Conservation (phyloP, 2,797 vertebrate species). For the Prunella strophiata region DNA sequence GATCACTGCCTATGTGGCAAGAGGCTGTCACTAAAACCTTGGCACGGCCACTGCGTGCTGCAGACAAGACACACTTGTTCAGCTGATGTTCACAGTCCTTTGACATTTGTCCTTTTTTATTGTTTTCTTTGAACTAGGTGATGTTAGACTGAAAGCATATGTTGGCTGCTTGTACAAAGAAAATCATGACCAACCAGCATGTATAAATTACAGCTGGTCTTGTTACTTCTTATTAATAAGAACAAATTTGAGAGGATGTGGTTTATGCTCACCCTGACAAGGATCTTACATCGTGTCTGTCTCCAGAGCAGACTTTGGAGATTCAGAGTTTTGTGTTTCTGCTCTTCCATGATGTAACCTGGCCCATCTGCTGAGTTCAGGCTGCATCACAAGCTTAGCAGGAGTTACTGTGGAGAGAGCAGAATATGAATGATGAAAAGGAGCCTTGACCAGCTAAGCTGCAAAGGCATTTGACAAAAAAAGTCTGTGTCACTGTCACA, state of each 20-base stretch:
- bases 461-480: slow-evolving; percentile 22
- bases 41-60: background rate
- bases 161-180: slow-evolving; percentile 44
- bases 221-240: slow-evolving; percentile 26
- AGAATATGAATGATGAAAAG: slow-evolving; percentile 45
- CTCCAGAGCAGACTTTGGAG: background rate
- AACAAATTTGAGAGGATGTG: slow-evolving; percentile 43
- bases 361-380: slow-evolving; percentile 25
- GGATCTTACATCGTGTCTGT: slow-evolving; percentile 31
- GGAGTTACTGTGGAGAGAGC: slow-evolving; percentile 6
- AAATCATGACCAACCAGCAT: background rate
- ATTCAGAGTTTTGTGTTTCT: slow-evolving; percentile 13
- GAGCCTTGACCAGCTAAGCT: slow-evolving; percentile 34
- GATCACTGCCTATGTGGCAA: background rate
- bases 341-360: slow-evolving; percentile 51
- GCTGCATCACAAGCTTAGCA: slow-evolving; percentile 28
- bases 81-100: slow-evolving; percentile 14
- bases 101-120: slow-evolving; percentile 46
- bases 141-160: slow-evolving; percentile 53
- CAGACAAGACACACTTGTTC: background rate
- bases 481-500: slow-evolving; percentile 8
- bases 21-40: background rate
- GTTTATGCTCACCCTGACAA: slow-evolving; percentile 3
- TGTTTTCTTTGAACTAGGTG: slow-evolving; percentile 62
- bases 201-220: slow-evolving; percentile 46